Evolutionary conservation across 2,888 invertebrate genomes (phyloP).

Genomic region (Lymantria monacha): DNA sequence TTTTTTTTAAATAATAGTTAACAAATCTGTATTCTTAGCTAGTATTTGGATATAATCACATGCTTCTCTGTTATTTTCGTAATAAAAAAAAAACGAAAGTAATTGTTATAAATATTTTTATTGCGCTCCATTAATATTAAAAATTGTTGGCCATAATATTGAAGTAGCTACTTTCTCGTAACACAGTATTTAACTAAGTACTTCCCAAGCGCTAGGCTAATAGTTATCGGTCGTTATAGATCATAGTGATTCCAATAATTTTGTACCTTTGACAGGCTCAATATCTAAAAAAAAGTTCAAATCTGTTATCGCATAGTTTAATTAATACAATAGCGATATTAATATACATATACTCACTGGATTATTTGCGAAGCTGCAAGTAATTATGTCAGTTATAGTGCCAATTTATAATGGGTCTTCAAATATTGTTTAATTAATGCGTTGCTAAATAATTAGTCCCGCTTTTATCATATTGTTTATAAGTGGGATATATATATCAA

Average conservation of each 20-base stretch:
- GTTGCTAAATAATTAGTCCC: constrained; percentile 8
- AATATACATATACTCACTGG: constrained; percentile 18
- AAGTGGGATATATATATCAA: not conserved
- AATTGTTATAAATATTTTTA: not conserved
- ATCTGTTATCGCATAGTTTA: constrained; percentile 52
- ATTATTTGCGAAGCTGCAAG: constrained; percentile 17
- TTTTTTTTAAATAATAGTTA: not conserved
- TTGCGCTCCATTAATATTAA: too few species aligned
- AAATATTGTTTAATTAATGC: constrained; percentile 15
- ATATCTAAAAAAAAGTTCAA: constrained; percentile 49
- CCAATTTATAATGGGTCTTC: constrained; percentile 30
- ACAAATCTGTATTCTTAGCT: not conserved
- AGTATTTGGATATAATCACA: constrained; percentile 1
- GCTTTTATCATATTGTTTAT: constrained; percentile 6
- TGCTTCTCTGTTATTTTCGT: constrained; percentile 5
- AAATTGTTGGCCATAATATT: not conserved
- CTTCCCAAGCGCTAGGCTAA: constrained; percentile 57
- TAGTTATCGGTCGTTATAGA: constrained; percentile 59
- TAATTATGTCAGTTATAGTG: constrained; percentile 25
- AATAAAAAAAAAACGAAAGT: not conserved
- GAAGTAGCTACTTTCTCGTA: constrained; percentile 8
- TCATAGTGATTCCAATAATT: constrained; percentile 64
- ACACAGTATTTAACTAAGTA: constrained; percentile 38
- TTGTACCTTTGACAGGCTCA: constrained; percentile 71
- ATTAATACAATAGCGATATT: constrained; percentile 36